Percentiles rank a stretch among this genome's conserved stretches.
Conservation (phyloP, 2,113 vertebrate species). For the Zapornia atra region DNA sequence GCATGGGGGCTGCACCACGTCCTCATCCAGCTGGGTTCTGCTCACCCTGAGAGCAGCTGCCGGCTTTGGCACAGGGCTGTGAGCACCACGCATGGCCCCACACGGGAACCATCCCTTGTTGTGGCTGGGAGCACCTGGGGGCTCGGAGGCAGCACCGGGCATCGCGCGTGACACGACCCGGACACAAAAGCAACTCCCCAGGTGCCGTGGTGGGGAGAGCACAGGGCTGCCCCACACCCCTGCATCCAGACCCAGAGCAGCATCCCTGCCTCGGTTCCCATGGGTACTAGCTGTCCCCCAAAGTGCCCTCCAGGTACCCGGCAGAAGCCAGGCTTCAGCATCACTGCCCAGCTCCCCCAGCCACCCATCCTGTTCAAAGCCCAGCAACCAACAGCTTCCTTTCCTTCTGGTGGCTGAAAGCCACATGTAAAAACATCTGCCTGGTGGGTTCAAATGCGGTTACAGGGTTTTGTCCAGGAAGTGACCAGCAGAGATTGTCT, state of each 20-base stretch:
- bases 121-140: neutral
- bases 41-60: neutral
- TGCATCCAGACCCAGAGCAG: neutral
- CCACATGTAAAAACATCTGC: neutral
- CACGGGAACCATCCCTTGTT: neutral
- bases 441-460: neutral
- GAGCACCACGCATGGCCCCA: neutral
- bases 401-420: neutral
- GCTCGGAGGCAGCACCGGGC: neutral
- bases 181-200: neutral
- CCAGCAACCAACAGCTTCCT: neutral
- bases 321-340: neutral
- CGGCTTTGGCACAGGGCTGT: neutral
- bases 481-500: fast-evolving
- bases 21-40: fast-evolving
- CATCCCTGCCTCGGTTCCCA: neutral
- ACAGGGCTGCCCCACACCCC: neutral
- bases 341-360: fast-evolving
- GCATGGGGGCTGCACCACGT: neutral
- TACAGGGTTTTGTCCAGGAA: neutral
- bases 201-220: fast-evolving
- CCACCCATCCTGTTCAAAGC: neutral
- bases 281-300: fast-evolving
- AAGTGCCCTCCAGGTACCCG: too few species aligned
- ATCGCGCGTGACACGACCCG: neutral